Evolutionary conservation across 2,113 vertebrate species (phyloP).

Genomic region (Phylloscopus whistleri): DNA sequence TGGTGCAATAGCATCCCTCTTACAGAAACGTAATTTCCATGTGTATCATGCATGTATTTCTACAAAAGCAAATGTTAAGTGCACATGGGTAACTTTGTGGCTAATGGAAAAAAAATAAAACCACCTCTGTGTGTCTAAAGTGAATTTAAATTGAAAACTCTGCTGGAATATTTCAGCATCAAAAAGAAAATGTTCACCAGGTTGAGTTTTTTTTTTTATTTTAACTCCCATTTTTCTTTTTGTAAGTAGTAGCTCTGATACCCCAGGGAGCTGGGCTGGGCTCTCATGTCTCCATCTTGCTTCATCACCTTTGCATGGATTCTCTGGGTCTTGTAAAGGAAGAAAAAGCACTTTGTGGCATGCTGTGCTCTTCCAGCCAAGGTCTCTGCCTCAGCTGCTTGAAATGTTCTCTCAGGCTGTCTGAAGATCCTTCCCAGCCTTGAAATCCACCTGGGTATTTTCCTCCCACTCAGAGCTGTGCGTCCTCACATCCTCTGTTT

Average conservation of each 20-base stretch:
- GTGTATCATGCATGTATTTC: neutral
- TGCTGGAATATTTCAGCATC: neutral
- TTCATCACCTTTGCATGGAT: neutral
- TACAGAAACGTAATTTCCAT: neutral
- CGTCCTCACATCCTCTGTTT: neutral
- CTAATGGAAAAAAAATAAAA: neutral
- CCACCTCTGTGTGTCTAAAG: neutral
- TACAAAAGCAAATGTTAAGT: neutral
- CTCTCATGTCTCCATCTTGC: neutral
- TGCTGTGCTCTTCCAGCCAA: neutral
- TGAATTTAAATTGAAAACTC: neutral
- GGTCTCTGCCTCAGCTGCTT: neutral
- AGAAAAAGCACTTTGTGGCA: neutral
- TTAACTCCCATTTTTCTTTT: neutral
- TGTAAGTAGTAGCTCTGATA: neutral
- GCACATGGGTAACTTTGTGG: neutral
- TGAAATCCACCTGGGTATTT: conserved; percentile 20
- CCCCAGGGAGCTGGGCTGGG: neutral
- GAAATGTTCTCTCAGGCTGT: neutral
- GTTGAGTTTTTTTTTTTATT: neutral
- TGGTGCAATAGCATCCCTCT: neutral
- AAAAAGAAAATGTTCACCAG: neutral
- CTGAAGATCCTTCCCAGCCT: neutral
- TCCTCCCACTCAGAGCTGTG: neutral
- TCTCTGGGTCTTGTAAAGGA: neutral